These are phyloP conservation scores for Drosophila varians DNA, from an alignment of 1,140 invertebrate species.

Conservation along the genomic window DNA sequence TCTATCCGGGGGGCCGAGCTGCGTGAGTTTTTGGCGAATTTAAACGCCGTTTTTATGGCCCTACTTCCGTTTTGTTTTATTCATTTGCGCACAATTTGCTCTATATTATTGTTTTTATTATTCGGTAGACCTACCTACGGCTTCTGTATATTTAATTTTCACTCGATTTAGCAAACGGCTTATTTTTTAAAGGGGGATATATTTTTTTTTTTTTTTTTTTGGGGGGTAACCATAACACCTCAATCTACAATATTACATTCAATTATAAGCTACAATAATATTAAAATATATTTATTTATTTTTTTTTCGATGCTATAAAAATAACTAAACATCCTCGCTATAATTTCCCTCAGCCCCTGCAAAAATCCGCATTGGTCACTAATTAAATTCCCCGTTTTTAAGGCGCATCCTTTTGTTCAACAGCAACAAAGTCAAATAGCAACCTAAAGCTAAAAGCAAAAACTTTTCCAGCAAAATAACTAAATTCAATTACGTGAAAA, in stretches of 20 bases:
- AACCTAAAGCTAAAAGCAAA: background rate
- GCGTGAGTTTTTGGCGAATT: conserved; percentile 50
- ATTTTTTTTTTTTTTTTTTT: too few relatives aligned
- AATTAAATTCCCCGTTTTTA: too few relatives aligned
- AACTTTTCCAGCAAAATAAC: conserved; percentile 3
- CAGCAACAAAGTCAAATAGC: background rate
- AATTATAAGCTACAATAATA: too few relatives aligned
- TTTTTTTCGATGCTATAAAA: too few relatives aligned
- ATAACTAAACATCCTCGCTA: too few relatives aligned
- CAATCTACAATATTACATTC: too few relatives aligned
- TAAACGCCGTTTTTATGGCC: conserved; percentile 75
- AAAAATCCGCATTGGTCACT: too few relatives aligned
- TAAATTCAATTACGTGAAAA: conserved; percentile 25
- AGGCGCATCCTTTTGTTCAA: background rate
- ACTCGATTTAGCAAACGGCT: conserved; percentile 57
- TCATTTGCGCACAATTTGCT: conserved; percentile 77
- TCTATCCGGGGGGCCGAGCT: conserved; percentile 4
- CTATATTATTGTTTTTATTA: conserved; percentile 80
- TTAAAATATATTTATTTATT: too few relatives aligned
- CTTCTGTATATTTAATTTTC: conserved; percentile 39
- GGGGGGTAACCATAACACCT: too few relatives aligned
- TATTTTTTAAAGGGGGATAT: background rate
- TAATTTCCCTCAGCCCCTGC: too few relatives aligned
- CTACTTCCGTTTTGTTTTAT: conserved; percentile 78
- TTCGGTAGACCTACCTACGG: conserved; percentile 37